A percentile compares a stretch with the other conserved stretches of the same genome.
phyloP scores from a whole-genome alignment of 1,140 invertebrate genomes.

The Lepidostoma basale region DNA sequence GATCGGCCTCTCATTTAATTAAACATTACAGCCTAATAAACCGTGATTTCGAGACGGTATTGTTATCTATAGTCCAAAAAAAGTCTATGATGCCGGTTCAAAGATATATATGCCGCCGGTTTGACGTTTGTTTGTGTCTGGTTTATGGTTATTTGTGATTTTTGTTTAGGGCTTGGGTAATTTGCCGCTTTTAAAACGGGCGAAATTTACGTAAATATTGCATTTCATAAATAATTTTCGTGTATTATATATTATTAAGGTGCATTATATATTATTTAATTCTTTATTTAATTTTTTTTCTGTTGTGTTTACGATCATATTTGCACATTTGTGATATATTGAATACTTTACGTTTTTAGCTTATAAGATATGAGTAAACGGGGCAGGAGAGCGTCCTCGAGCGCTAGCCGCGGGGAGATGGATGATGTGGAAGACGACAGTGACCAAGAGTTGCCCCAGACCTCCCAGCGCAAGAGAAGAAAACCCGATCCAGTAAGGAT shows the following conservation, averaged over 20 bases:
- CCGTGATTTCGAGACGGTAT: no score
- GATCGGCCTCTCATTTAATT: no score
- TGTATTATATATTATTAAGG: no score
- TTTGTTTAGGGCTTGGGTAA: neutral
- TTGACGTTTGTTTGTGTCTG: no score
- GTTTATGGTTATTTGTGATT: no score
- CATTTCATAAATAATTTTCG: neutral
- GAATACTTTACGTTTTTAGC: neutral
- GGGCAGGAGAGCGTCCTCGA: slow-evolving; percentile 68
- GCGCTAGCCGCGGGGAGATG: slow-evolving; percentile 67
- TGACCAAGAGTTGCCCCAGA: slow-evolving; percentile 54
- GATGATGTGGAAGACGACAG: slow-evolving; percentile 61
- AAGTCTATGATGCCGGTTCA: no score
- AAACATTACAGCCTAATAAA: no score
- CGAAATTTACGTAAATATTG: neutral
- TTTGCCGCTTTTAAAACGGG: neutral
- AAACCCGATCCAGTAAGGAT: slow-evolving; percentile 57
- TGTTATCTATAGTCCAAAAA: no score
- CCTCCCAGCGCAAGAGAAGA: slow-evolving; percentile 54
- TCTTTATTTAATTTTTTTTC: neutral
- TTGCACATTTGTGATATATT: neutral
- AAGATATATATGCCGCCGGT: no score
- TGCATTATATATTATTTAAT: neutral
- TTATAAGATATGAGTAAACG: slow-evolving; percentile 66
- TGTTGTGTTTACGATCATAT: neutral